Percentiles rank a stretch among this genome's conserved stretches.
Conservation (phyloP, 37 sponge, comb jelly and placozoan species). For the Cladorhizidae sp. region DNA sequence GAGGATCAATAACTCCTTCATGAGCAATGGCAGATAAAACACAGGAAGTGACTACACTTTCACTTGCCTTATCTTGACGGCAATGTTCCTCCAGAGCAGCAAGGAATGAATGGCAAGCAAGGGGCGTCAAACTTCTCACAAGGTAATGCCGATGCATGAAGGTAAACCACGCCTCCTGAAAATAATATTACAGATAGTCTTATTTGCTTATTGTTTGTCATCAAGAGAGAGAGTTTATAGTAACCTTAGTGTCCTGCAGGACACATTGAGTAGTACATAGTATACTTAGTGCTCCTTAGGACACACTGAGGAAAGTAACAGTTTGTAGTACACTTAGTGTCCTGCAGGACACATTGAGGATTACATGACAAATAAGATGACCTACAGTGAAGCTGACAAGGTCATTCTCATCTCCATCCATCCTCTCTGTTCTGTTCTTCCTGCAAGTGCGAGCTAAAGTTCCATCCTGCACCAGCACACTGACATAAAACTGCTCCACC, state of each 20-base stretch:
- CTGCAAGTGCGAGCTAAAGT: neutral
- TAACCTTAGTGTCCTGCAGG: too few relatives aligned
- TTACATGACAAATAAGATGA: too few relatives aligned
- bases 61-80: constrained; percentile 28
- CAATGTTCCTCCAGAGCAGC: constrained; percentile 30
- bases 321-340: too few relatives aligned
- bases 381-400: constrained; percentile 1
- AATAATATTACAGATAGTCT: too few relatives aligned
- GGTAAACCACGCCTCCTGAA: constrained; percentile 39
- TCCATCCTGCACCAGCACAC: constrained; percentile 25
- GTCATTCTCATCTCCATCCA: neutral
- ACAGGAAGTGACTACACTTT: neutral
- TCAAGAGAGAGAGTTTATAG: too few relatives aligned
- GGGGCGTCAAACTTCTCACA: constrained; percentile 26
- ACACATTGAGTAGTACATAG: too few relatives aligned
- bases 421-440: too few relatives aligned
- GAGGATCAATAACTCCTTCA: constrained; percentile 52
- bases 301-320: too few relatives aligned
- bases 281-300: too few relatives aligned
- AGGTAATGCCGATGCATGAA: constrained; percentile 61
- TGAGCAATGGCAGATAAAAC: neutral
- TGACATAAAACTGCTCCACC: constrained; percentile 52
- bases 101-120: constrained; percentile 45
- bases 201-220: neutral
- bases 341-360: too few relatives aligned